Evolutionary conservation across 1,140 invertebrate genomes (phyloP).

Genomic region (Ditylenchus dipsaci): DNA sequence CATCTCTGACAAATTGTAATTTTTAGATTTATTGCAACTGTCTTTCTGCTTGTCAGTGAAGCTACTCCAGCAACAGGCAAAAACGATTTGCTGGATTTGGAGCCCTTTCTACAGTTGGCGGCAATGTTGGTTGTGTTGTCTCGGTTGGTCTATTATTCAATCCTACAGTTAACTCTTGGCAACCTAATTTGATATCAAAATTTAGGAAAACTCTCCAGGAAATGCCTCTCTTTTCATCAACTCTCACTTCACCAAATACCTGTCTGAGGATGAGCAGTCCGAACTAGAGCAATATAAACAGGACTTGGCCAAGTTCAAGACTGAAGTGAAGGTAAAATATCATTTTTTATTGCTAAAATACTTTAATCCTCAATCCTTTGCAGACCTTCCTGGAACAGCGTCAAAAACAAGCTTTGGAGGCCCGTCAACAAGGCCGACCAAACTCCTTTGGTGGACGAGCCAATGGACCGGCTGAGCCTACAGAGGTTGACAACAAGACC

Average conservation of each 20-base stretch:
- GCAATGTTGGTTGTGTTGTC: constrained; percentile 31
- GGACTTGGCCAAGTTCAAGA: constrained; percentile 12
- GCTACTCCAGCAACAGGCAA: constrained; percentile 3
- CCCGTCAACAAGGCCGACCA: constrained; percentile 1
- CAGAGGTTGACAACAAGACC: not conserved
- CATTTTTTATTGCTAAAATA: not conserved
- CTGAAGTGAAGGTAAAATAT: not conserved
- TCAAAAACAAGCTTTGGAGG: constrained; percentile 21
- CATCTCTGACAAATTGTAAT: not conserved
- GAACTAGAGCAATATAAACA: constrained; percentile 23
- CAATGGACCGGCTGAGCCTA: not conserved
- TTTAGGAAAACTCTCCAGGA: constrained; percentile 15
- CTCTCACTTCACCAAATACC: constrained; percentile 25
- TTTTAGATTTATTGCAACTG: not conserved
- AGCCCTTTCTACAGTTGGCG: constrained; percentile 27
- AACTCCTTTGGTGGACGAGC: not conserved
- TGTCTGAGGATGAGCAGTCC: constrained; percentile 27
- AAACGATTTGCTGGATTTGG: constrained; percentile 29
- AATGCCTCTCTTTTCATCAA: constrained; percentile 23
- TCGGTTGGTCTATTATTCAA: constrained; percentile 22
- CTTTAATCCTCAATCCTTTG: too few species aligned
- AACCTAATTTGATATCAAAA: not conserved
- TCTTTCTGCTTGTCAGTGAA: not conserved
- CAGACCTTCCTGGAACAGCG: constrained; percentile 22
- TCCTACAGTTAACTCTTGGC: not conserved